Evolutionary conservation across 2,797 vertebrate species (phyloP), one percentile per base, ranked within the genome.

Genomic region (Poecile montanus): DNA sequence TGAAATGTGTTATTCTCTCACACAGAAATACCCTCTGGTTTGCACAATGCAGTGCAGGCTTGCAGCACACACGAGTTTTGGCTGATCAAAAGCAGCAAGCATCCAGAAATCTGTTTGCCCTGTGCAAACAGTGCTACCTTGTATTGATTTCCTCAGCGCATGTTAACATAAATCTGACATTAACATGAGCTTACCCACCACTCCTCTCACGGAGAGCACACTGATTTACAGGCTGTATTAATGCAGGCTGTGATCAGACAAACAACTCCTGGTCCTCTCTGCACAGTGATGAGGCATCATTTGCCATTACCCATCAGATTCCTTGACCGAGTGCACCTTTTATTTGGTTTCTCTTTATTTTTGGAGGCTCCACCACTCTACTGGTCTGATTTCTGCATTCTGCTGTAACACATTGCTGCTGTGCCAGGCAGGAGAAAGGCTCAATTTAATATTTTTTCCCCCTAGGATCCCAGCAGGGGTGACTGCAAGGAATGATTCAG

Each of bases 71-170:
- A 16, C 0, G 1, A 42, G 73, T 65, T 60, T 57, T 67, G 90
- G 70, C 77, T 92, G 71, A 91, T 65, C 51, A 70, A 91, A 91
- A 85, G 79, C 75, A 93, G 47, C 53, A 34, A 77, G 61, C 85
- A 15, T 27, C 84, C 91, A 94, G 94, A 61, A 89, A 74, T 87
- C 78, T 89, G 75, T 94, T 96, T 96, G 80, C 66, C 51, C 92
- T 93, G n/a, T 53, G 73, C 76, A 94, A 97, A 94, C 86, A 92
- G 10, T 13, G 36, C 83, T 93, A 60, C 81, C 66, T 88, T 57
- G 62, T 44, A 95, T 88, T 86, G 88, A 89, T 96, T 88, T 94
- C 88, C 72, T 70, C 42, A 3, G 87, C 5, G 1, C 56, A 42
- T 23, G 75, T 89, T 84, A 96, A 88, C 88, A 70, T 70, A 80